These are phyloP conservation scores for Sitophilus oryzae DNA, from an alignment of 1,140 invertebrate genomes.

Conservation along the genomic window DNA sequence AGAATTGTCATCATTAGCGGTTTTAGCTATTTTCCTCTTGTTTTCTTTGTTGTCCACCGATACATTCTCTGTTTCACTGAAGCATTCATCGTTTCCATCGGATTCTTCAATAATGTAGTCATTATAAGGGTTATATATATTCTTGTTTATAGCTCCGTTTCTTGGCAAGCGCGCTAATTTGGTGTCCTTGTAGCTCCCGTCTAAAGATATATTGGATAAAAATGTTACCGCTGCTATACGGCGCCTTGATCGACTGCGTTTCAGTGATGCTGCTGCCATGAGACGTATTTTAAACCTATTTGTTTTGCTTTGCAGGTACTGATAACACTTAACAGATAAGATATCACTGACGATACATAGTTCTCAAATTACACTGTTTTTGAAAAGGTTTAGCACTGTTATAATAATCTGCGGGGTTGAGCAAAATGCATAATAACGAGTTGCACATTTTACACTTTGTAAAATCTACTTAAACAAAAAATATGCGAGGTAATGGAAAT, in stretches of 20 bases:
- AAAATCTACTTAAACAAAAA: neutral
- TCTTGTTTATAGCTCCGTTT: slow-evolving; percentile 44
- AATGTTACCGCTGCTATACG: slow-evolving; percentile 84
- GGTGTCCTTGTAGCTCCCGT: slow-evolving; percentile 84
- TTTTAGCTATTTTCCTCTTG: slow-evolving; percentile 32
- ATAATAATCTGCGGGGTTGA: slow-evolving; percentile 20
- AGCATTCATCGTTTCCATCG: slow-evolving; percentile 45
- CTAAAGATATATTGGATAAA: slow-evolving; percentile 89
- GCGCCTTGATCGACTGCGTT: slow-evolving; percentile 57
- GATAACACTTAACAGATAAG: slow-evolving; percentile 17
- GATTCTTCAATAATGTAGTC: slow-evolving; percentile 48
- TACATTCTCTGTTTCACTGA: slow-evolving; percentile 47
- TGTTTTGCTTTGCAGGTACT: slow-evolving; percentile 23
- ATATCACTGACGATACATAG: slow-evolving; percentile 25
- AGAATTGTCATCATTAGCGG: slow-evolving; percentile 49
- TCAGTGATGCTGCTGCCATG: slow-evolving; percentile 47
- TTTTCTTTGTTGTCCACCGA: slow-evolving; percentile 19
- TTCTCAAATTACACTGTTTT: slow-evolving; percentile 22
- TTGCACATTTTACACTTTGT: slow-evolving; percentile 15
- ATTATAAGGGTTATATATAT: slow-evolving; percentile 26
- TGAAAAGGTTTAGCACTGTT: slow-evolving; percentile 16
- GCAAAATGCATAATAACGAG: slow-evolving; percentile 19
- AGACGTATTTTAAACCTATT: slow-evolving; percentile 13
- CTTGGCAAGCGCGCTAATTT: slow-evolving; percentile 56
- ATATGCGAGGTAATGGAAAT: neutral